phyloP scores from a whole-genome alignment of 2,797 vertebrate species.

The Ptychadena robeensis region DNA sequence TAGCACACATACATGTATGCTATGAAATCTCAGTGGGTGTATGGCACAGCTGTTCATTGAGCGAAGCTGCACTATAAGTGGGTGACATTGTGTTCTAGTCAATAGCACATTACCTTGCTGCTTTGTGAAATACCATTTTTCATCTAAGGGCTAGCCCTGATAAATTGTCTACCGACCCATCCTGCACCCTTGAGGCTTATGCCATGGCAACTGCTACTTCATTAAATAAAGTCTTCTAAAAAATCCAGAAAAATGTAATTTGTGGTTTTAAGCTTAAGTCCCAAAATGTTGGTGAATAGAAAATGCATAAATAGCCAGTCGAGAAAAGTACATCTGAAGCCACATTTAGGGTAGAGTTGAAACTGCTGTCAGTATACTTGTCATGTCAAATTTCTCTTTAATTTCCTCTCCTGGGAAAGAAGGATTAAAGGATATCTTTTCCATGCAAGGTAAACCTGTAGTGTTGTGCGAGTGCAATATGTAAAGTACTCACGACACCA shows the following conservation, averaged over 20 bases:
- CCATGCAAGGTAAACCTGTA: too few species aligned
- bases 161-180: not conserved
- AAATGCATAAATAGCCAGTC: not conserved
- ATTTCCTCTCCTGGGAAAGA: too few species aligned
- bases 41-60: constrained; percentile 37
- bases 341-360: too few species aligned
- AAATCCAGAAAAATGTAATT: not conserved
- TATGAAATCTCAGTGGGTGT: constrained; percentile 10
- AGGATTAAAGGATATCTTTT: too few species aligned
- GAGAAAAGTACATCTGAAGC: too few species aligned
- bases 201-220: constrained; percentile 31
- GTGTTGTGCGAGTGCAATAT: too few species aligned
- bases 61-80: constrained; percentile 17
- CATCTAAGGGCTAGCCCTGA: not conserved
- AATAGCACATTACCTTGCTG: constrained; percentile 27
- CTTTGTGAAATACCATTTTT: constrained; percentile 30
- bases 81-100: constrained; percentile 26
- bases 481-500: too few species aligned
- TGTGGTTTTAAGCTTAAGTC: not conserved
- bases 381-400: too few species aligned
- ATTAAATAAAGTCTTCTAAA: not conserved
- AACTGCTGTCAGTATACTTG: too few species aligned
- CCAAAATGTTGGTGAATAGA: too few species aligned
- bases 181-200: constrained; percentile 13
- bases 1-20: not conserved